A percentile compares a stretch with the other conserved stretches of the same genome.
These are phyloP conservation scores for Gadus chalcogrammus DNA, from an alignment of 2,113 vertebrate genomes.

Conservation along the genomic window DNA sequence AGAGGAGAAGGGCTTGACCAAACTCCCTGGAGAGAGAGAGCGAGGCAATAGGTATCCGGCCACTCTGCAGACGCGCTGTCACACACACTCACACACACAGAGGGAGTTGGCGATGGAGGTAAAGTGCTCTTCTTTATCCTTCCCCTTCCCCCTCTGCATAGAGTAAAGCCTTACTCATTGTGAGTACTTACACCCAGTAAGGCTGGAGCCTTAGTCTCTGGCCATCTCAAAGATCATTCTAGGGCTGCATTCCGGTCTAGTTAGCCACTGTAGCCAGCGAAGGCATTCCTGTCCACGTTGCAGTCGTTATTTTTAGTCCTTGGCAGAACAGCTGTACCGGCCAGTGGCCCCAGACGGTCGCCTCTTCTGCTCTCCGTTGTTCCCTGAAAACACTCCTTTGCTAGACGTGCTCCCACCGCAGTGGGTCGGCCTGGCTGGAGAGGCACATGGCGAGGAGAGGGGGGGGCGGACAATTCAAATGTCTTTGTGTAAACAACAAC, in stretches of 20 bases:
- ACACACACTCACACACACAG: slow-evolving; percentile 14
- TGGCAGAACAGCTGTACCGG: background rate
- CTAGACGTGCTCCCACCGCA: background rate
- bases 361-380: background rate
- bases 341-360: background rate
- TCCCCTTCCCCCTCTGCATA: slow-evolving; percentile 8
- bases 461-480: background rate
- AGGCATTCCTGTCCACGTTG: background rate
- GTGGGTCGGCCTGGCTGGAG: too few species aligned
- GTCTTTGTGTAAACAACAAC: background rate
- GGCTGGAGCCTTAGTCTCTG: background rate
- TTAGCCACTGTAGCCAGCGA: background rate
- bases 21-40: slow-evolving; percentile 30
- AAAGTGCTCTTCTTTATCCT: slow-evolving; percentile 54
- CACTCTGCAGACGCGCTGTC: slow-evolving; percentile 45
- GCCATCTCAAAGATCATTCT: background rate
- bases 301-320: background rate
- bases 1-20: slow-evolving; percentile 24
- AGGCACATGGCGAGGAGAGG: too few species aligned
- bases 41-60: too few species aligned
- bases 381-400: background rate
- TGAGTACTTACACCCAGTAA: background rate
- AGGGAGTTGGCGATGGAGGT: slow-evolving; percentile 64
- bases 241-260: background rate
- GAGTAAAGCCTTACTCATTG: background rate